These are phyloP conservation scores for Colaptes auratus DNA, from an alignment of 2,113 vertebrate genomes.

Conservation along the genomic window DNA sequence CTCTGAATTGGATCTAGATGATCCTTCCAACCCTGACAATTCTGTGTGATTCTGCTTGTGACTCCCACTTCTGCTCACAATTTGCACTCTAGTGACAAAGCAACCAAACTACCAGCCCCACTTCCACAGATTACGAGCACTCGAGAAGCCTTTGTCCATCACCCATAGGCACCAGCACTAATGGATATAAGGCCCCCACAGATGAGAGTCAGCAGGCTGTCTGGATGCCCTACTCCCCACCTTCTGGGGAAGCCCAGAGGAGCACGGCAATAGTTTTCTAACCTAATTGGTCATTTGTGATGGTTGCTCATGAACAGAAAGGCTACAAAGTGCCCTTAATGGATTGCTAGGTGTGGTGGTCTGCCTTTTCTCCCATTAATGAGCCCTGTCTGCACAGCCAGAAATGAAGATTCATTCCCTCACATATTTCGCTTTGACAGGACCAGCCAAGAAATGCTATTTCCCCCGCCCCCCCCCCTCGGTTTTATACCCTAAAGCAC, in stretches of 20 bases:
- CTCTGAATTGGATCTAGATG: neutral
- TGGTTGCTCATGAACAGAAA: neutral
- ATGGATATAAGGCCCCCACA: accelerated
- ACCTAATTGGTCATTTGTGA: neutral
- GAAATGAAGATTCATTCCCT: neutral
- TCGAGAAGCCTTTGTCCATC: neutral
- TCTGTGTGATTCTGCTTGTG: too few species aligned
- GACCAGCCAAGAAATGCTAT: neutral
- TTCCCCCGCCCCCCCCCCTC: neutral
- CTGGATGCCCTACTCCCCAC: neutral
- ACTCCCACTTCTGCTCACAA: neutral
- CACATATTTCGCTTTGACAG: neutral
- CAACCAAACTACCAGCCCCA: accelerated
- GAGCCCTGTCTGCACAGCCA: neutral
- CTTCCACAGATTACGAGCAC: neutral
- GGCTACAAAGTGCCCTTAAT: neutral
- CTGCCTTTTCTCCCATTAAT: neutral
- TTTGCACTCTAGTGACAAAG: neutral
- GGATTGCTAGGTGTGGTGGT: neutral
- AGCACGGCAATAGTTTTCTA: neutral
- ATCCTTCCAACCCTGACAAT: too few species aligned
- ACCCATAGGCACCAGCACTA: neutral
- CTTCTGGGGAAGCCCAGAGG: neutral
- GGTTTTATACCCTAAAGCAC: neutral
- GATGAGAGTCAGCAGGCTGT: neutral